Evolutionary conservation across 2,797 vertebrate genomes (phyloP), one percentile per base, ranked within the genome.

Genomic region (Lutjanus campechanus): DNA sequence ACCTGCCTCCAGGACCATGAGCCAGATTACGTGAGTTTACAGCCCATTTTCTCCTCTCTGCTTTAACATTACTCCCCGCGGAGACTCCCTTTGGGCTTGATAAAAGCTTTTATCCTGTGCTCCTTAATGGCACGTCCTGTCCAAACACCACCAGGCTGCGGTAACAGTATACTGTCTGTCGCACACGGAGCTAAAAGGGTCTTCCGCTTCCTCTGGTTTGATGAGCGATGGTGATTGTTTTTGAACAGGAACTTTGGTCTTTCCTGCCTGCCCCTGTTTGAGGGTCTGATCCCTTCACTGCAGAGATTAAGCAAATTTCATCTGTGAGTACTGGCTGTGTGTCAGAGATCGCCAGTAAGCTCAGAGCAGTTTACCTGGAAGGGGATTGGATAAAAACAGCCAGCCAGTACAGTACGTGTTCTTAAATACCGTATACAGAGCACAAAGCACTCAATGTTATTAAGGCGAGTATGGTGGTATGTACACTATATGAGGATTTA

Each of bases 141-240:
- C 54, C 79, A 81, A 88, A 80, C 80, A 85, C 55, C 62, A 81
- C 41, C 44, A 79, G 58, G 49, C 79, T n/a, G 44, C 79, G 61
- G 77, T 75, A 89, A 85, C 85, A 51, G 81, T 54, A 79, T 12
- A 83, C 79, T 60, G 72, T 61, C 79, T 60, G 72, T 61, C 2
- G 43, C 61, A 50, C 73, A 76, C 3, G 19, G 8, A 73, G 66
- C 87, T 87, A 71, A 86, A 84, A 88, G 79, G 86, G 63, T 69
- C 56, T 87, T 88, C 76, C 79, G 56, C 84, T 94, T 91, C 89
- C 88, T 84, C 67, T 36, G 2, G 53, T 72, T 73, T 76, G 88
- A 85, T 89, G 84, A 93, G 65, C 40, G 83, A 93, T 68, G 84
- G 36, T 13, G 81, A 92, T 92, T 95, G 91, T 89, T 90, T 90